phyloP scores from a whole-genome alignment of 2,797 vertebrate genomes.

The Lepilemur septentrionalis region DNA sequence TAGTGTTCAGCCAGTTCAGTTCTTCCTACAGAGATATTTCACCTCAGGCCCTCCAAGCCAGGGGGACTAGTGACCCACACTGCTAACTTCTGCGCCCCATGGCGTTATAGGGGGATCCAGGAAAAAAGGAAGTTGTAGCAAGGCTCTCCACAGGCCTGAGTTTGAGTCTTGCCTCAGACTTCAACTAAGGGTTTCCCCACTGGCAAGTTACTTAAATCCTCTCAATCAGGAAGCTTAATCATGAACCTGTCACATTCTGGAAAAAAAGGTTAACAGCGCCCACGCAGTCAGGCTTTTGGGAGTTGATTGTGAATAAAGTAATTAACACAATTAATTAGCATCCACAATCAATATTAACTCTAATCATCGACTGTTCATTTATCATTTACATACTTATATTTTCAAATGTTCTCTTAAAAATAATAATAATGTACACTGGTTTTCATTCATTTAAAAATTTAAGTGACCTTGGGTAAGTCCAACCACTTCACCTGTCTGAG shows the following conservation, averaged over 20 bases:
- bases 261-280: background rate
- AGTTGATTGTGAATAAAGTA: background rate
- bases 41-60: background rate
- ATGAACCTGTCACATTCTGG: background rate
- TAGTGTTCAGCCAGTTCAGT: background rate
- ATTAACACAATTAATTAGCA: background rate
- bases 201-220: background rate
- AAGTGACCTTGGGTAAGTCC: background rate
- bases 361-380: background rate
- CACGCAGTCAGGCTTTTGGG: background rate
- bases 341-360: background rate
- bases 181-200: background rate
- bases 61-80: background rate
- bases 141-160: too few relatives aligned
- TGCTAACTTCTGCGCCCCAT: background rate
- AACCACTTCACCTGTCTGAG: background rate
- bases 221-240: background rate
- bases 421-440: background rate
- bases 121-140: background rate
- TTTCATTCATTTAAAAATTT: background rate
- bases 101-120: accelerated
- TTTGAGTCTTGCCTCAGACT: background rate
- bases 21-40: background rate
- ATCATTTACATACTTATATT: background rate
- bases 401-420: background rate